Evolutionary conservation across 2,888 invertebrate species (phyloP).

Genomic region (Bruchidius siliquastri): DNA sequence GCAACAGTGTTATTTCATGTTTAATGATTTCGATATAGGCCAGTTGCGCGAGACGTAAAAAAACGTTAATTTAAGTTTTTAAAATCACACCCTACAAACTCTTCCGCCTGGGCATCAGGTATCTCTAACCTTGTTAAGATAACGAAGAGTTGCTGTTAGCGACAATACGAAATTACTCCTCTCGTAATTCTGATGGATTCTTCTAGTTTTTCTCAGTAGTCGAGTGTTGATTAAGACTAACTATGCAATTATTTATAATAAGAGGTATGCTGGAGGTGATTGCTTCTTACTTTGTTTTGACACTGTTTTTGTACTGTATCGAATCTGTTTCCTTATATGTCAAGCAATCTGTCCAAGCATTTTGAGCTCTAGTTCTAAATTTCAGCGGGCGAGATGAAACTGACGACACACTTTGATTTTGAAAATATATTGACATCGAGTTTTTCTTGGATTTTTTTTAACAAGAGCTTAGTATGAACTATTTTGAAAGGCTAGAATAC

Average conservation of each 20-base stretch:
- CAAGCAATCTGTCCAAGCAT: no score
- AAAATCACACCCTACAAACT: slow-evolving; percentile 6
- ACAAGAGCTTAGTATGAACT: no score
- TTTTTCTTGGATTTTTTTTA: no score
- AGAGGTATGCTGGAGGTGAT: not conserved
- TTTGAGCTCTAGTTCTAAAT: no score
- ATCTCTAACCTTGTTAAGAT: slow-evolving; percentile 32
- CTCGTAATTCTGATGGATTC: not conserved
- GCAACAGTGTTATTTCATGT: no score
- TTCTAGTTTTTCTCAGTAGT: not conserved
- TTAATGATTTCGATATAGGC: no score
- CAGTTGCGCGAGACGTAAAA: no score
- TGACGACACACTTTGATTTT: no score
- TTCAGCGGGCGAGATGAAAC: no score
- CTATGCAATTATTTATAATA: not conserved
- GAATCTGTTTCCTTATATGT: not conserved
- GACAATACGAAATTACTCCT: slow-evolving; percentile 16
- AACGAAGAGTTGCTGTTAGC: slow-evolving; percentile 39
- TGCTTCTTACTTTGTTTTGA: not conserved
- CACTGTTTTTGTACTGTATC: not conserved
- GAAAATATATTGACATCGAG: no score
- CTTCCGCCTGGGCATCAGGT: slow-evolving; percentile 31
- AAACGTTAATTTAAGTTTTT: no score
- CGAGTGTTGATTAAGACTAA: not conserved
- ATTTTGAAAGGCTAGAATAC: no score